Evolutionary conservation across 2,797 vertebrate species (phyloP), one percentile per base, ranked within the genome.

Genomic region (Enteromius treurensis): DNA sequence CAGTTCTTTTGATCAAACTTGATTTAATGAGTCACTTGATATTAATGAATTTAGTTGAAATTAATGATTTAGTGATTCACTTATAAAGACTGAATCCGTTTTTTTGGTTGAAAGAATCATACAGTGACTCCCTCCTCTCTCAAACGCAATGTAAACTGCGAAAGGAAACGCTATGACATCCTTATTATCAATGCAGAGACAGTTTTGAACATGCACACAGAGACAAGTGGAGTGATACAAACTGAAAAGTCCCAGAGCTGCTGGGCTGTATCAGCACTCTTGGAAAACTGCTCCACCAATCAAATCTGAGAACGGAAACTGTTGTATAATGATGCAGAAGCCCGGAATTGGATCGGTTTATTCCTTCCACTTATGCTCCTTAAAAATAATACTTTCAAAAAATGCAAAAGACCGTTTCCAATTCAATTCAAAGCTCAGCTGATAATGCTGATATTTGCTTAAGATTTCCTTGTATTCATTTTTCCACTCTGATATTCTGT

Each of bases 401-500:
- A 81, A 23, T 68, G 29, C 65, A 70, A 58, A 80, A 42, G 0
- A 45, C 47, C 17, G 2, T 71, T 79, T 58, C 49, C 21, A 21
- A 55, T 67, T 68, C 40, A 42, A 8, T 11, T 42, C 40, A 60
- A 84, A 26, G 40, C 53, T 55, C 68, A 76, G 49, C 67, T 37
- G 68, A 81, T 53, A 77, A 58, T 79, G 68, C 32, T 80, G 81
- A 77, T 65, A 80, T 77, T 77, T 80, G 67, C 62, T 80, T 65
- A 42, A 26, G 29, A 74, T 68, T 49, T 82, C 15, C 34, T 8
- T 51, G 75, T 17, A 71, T 71, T 64, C 29, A 71, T 77, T 84
- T 10, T 37, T 65, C 62, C 78, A 69, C 65, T 84, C 62, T 62
- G 82, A 87, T 70, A 69, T 60, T 68, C 51, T 58, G 62, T 9